Base-by-base conservation (phyloP, 2,797 vertebrate genomes). In the Pagetopsis macropterus region DNA sequence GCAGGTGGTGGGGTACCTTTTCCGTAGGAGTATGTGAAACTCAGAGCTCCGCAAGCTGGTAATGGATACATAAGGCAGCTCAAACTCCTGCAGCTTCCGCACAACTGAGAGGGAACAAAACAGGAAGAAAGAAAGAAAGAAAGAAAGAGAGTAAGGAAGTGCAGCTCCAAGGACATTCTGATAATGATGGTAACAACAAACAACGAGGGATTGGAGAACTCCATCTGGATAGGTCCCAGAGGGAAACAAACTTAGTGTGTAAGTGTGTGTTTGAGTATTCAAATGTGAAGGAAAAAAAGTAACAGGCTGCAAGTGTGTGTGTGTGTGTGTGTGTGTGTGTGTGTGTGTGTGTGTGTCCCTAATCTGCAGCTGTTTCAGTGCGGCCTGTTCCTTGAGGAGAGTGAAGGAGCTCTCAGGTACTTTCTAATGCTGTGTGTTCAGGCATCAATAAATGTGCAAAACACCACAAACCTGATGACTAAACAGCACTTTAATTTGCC, bases 51-150 rank as follows among this genome's bases (percentile, higher is more conserved):
- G 95, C 83, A 99, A 94, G 91, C 98, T 99, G 92, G 96, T 97
- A 70, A 99, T 96, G 0, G 98, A 99, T 31, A 99, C 97, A 0
- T 97, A 99, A 0, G 98, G 98, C 92, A 99, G 93, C 93, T 99
- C 98, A 52, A 99, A 99, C 83, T 99, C 98, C 93, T 99, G 98
- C 90, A 99, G 95, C 91, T 98, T 99, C 87, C 98, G 92, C 74
- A 99, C 95, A 37, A 98, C 98, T 99, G 54, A 87, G 60, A 81
- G 55, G 40, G 55, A 50, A 21, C 3, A 27, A 12, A 14, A 27
- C 2, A 56, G 33, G 8, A 37, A 37, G 33, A 37, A 45, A 81
- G 27, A 59, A 37, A 48, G 23, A 23, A 27, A 27, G 27, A 27
- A 27, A 27, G 23, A 23, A 21, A 21, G 41, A 80, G 21, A 60